Base-by-base conservation (phyloP, 2,888 invertebrate species). In the Apamea crenata region DNA sequence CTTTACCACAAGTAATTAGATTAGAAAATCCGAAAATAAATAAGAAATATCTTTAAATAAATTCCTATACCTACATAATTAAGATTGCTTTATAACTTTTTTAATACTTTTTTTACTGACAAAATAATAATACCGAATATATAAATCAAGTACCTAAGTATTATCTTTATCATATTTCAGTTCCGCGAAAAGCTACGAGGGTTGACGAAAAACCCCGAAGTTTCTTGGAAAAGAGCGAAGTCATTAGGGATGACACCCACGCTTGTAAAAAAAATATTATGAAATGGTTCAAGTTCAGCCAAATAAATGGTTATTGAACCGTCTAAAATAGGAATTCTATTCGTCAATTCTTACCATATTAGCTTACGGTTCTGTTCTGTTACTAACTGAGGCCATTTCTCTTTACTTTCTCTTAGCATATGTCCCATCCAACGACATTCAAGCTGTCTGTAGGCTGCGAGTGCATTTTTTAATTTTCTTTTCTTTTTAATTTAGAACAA, bases 151-250 rank as follows among this genome's bases (percentile, higher is more conserved):
- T 61, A n/a, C n/a, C n/a, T n/a, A 66, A n/a, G 3, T 36, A 53
- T 77, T 78, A 50, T 40, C 4, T 66, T 32, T 12, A 6, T 12
- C 53, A 32, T 2, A 69, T 78, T 69, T 69, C 5, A 36, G 21
- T 56, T 69, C 53, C 29, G 32, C 32, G 32, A 74, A 77, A 53
- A 25, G 5, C 4, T 29, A 18, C 8, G 7, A 78, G 53, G 61
- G 12, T 63, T 32, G 61, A 21, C n/a, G n/a, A 44, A 53, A 44
- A 44, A 40, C 7, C 14, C 10, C 21, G 18, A 63, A 18, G 7
- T 78, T 78, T 69, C 63, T 53, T 29, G 32, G 63, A 78, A 78
- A 69, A 32, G 21, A 32, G 21, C n/a, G 6, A 78, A 32, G 14
- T 32, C 32, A 63, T 63, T 29, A 32, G 29, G 44, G 8, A 63